A percentile compares a stretch with the other conserved stretches of the same genome.
phyloP scores from a whole-genome alignment of 2,888 invertebrate genomes.

The Pristionchus entomophagus region DNA sequence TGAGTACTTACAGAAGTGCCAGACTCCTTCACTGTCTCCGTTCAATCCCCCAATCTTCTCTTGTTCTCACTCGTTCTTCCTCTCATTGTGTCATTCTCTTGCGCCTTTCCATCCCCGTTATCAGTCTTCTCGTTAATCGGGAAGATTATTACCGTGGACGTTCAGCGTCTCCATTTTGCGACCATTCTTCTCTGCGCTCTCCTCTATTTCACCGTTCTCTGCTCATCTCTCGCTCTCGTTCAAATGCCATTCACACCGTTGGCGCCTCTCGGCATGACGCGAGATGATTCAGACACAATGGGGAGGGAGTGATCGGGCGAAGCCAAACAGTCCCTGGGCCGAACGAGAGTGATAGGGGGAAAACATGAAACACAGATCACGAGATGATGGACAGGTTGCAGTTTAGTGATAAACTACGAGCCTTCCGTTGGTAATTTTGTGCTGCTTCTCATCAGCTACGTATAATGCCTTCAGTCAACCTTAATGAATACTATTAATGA shows the following conservation, averaged over 20 bases:
- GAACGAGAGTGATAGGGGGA: too few relatives aligned
- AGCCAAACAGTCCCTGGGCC: background rate
- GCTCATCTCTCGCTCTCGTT: background rate
- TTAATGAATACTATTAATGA: too few relatives aligned
- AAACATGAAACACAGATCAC: background rate
- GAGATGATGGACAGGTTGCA: background rate
- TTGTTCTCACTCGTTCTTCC: background rate
- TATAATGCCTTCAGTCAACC: too few relatives aligned
- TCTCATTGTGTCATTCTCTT: background rate
- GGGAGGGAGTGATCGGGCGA: background rate
- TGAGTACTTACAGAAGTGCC: too few relatives aligned
- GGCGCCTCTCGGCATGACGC: background rate
- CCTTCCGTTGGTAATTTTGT: too few relatives aligned
- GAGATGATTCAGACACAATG: background rate
- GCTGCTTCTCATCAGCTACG: too few relatives aligned
- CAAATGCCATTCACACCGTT: background rate
- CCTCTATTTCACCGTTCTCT: background rate
- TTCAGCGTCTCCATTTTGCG: background rate
- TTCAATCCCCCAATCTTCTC: background rate
- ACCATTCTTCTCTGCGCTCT: conserved; percentile 25
- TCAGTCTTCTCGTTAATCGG: background rate
- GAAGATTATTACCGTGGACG: background rate
- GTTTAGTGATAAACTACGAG: too few relatives aligned
- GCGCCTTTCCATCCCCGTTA: too few relatives aligned
- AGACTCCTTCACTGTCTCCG: background rate